phyloP scores from a whole-genome alignment of 2,888 invertebrate genomes.

The Aphidius colemani region DNA sequence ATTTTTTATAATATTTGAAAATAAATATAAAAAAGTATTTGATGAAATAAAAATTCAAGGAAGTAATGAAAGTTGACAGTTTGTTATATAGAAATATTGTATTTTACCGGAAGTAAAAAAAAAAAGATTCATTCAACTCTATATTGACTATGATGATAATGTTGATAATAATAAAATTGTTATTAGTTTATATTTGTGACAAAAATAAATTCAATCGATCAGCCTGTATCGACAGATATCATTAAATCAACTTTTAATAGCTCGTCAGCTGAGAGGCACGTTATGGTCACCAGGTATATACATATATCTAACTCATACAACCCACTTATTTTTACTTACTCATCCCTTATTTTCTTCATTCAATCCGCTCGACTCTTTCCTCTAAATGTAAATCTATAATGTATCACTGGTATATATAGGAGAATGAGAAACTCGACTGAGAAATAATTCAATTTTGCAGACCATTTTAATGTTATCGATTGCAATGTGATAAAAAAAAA shows the following conservation, averaged over 20 bases:
- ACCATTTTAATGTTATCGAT: conserved; percentile 37
- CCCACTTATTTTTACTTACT: conserved; percentile 7
- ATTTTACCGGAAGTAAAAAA: too few species aligned
- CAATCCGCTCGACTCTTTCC: conserved; percentile 22
- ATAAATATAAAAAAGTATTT: not conserved
- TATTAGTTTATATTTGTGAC: too few species aligned
- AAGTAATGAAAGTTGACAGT: conserved; percentile 1
- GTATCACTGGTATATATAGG: conserved; percentile 24
- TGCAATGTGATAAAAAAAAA: not conserved
- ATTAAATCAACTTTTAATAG: conserved; percentile 38
- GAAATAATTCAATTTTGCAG: conserved; percentile 39
- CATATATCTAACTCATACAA: too few species aligned
- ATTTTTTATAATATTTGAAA: not conserved
- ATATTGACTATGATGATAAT: too few species aligned
- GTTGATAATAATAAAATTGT: too few species aligned
- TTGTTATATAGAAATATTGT: too few species aligned
- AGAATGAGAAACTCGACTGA: conserved; percentile 34
- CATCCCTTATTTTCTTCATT: conserved; percentile 23
- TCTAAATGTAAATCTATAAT: conserved; percentile 37
- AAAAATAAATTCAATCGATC: not conserved
- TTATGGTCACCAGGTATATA: conserved; percentile 35
- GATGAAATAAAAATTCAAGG: not conserved
- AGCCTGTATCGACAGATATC: too few species aligned
- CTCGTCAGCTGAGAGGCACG: conserved; percentile 32
- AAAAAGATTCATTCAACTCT: too few species aligned